Conservation (phyloP, 1,140 invertebrate species). For the Diploscapter pachys region DNA sequence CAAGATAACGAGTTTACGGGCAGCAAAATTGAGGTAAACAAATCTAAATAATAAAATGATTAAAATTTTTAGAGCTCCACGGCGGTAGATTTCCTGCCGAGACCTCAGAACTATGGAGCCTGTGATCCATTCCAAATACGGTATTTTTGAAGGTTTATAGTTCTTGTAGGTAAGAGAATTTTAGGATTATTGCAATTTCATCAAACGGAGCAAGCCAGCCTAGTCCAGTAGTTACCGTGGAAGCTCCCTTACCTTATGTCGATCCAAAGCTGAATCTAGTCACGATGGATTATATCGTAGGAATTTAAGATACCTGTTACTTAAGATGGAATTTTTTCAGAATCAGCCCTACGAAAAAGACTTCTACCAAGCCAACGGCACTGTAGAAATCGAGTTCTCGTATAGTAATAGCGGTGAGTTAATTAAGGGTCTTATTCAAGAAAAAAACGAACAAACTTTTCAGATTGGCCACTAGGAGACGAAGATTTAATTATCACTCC, state of each 20-base stretch:
- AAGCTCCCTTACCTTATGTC: constrained; percentile 3
- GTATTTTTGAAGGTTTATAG: too few relatives aligned
- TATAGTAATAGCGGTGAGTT: constrained; percentile 13
- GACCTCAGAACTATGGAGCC: too few relatives aligned
- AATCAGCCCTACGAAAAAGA: constrained; percentile 28
- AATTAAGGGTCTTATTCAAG: not conserved
- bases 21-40: too few relatives aligned
- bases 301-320: too few relatives aligned
- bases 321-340: not conserved
- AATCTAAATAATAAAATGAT: too few relatives aligned
- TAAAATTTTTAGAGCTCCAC: too few relatives aligned
- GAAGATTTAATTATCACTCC: constrained; percentile 43
- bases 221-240: constrained; percentile 4
- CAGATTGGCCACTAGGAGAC: constrained; percentile 47
- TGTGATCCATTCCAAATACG: too few relatives aligned
- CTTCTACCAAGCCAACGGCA: constrained; percentile 32
- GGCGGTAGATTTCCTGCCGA: too few relatives aligned
- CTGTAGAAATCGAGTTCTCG: constrained; percentile 29
- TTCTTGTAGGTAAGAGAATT: not conserved
- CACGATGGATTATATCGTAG: constrained; percentile 6
- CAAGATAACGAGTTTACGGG: too few relatives aligned
- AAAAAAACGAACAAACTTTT: not conserved
- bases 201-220: constrained; percentile 7
- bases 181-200: constrained; percentile 7
- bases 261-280: constrained; percentile 12